A percentile compares a stretch with the other conserved stretches of the same genome.
phyloP scores from a whole-genome alignment of 2,888 invertebrate genomes.

The Eristalinus sepulchralis region DNA sequence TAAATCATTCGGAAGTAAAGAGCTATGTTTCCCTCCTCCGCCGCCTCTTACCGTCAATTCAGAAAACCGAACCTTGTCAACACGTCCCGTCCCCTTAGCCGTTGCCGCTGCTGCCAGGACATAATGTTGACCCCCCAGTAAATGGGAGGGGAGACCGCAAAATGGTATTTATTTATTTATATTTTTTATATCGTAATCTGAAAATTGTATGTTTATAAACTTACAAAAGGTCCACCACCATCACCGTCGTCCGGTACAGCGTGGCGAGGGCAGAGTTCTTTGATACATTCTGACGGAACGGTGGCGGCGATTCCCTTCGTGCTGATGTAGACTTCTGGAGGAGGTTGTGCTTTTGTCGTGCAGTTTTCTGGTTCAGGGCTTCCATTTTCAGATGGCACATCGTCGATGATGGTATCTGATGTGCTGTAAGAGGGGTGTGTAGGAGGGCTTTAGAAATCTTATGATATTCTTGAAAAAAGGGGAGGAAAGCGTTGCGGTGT shows the following conservation, averaged over 20 bases:
- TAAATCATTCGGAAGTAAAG: slow-evolving; percentile 68
- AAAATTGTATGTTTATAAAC: slow-evolving; percentile 62
- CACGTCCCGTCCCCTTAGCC: neutral
- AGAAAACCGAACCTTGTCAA: neutral
- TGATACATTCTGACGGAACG: slow-evolving; percentile 18
- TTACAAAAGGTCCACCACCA: slow-evolving; percentile 54
- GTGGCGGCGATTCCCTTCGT: neutral
- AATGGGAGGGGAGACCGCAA: slow-evolving; percentile 4
- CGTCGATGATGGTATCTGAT: slow-evolving; percentile 51
- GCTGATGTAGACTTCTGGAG: neutral
- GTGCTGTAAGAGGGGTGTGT: neutral
- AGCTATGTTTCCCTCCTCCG: slow-evolving; percentile 5
- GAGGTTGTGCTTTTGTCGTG: slow-evolving; percentile 45
- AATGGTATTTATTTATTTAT: slow-evolving; percentile 40
- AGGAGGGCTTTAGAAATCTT: neutral
- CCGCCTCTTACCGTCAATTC: neutral
- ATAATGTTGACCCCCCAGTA: slow-evolving; percentile 58
- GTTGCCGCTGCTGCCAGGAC: neutral
- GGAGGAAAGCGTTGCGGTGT: slow-evolving; percentile 3
- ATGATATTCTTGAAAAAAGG: slow-evolving; percentile 20
- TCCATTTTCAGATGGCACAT: slow-evolving; percentile 48
- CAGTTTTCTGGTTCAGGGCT: slow-evolving; percentile 63
- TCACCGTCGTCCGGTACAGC: neutral
- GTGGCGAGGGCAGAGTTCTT: slow-evolving; percentile 32
- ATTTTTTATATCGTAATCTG: slow-evolving; percentile 39